Percentiles rank a stretch among this genome's conserved stretches.
These are phyloP conservation scores for Smittia sp. DNA, from an alignment of 2,888 invertebrate species.

Conservation along the genomic window DNA sequence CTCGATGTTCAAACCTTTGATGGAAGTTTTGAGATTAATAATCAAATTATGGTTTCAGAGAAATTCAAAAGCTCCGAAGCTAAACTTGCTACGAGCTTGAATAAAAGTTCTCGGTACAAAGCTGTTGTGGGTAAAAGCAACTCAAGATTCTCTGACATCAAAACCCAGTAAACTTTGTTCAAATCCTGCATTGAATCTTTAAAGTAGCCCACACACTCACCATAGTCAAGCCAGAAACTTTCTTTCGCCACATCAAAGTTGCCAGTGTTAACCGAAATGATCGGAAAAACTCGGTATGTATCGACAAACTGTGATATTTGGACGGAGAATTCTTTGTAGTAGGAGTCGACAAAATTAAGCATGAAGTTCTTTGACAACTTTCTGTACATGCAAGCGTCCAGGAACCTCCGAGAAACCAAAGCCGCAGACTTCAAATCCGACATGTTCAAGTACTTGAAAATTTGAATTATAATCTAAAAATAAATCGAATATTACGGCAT, in stretches of 20 bases:
- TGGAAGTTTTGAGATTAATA: too few species aligned
- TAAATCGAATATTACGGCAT: neutral
- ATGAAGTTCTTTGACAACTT: constrained; percentile 9
- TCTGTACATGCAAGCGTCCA: constrained; percentile 30
- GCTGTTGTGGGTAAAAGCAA: too few species aligned
- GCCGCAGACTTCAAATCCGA: constrained; percentile 8
- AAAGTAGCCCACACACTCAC: neutral
- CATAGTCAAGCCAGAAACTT: constrained; percentile 35
- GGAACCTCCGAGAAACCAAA: constrained; percentile 23
- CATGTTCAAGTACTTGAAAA: constrained; percentile 33
- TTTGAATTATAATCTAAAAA: constrained; percentile 40
- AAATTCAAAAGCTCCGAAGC: too few species aligned
- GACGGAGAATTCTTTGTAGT: constrained; percentile 26
- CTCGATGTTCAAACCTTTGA: constrained; percentile 32
- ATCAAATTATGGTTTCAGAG: too few species aligned
- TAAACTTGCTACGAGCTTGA: too few species aligned
- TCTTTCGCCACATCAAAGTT: constrained; percentile 25
- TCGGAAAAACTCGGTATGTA: constrained; percentile 10
- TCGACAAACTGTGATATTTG: constrained; percentile 26
- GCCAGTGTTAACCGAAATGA: constrained; percentile 21
- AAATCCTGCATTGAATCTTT: neutral
- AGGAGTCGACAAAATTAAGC: constrained; percentile 37
- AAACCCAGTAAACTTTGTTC: neutral
- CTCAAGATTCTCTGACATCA: too few species aligned
- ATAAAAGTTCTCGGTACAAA: too few species aligned